Evolutionary conservation across 1,140 invertebrate genomes (phyloP).

Genomic region (Drosophila virilis): DNA sequence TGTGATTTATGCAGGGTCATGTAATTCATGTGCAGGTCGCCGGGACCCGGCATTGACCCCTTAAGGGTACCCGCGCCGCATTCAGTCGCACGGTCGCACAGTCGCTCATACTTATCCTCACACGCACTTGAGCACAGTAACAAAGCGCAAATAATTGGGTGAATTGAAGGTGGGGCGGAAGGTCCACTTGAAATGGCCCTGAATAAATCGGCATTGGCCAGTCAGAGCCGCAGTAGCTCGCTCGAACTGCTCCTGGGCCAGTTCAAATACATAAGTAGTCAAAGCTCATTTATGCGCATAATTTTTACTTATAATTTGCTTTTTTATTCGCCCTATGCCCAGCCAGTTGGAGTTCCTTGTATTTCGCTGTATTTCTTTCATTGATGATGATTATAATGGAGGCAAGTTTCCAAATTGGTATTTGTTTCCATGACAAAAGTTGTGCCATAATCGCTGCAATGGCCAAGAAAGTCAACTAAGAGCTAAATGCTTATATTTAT

Average conservation of each 20-base stretch:
- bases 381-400: slow-evolving; percentile 32
- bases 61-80: background rate
- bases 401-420: slow-evolving; percentile 46
- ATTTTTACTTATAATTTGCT: slow-evolving; percentile 62
- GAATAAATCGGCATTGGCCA: slow-evolving; percentile 43
- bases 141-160: slow-evolving; percentile 53
- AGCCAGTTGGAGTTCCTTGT: slow-evolving; percentile 12
- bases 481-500: slow-evolving; percentile 45
- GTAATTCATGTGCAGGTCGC: slow-evolving; percentile 58
- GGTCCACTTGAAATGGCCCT: slow-evolving; percentile 29
- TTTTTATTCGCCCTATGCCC: slow-evolving; percentile 33
- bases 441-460: slow-evolving; percentile 50
- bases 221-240: background rate
- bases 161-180: background rate
- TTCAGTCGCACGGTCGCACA: background rate
- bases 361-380: slow-evolving; percentile 6
- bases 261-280: slow-evolving; percentile 56
- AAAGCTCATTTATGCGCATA: slow-evolving; percentile 74
- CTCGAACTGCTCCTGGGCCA: slow-evolving; percentile 6
- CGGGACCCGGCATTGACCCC: slow-evolving; percentile 20
- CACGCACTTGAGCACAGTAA: slow-evolving; percentile 31
- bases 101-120: slow-evolving; percentile 10
- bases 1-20: slow-evolving; percentile 65
- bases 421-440: slow-evolving; percentile 62
- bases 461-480: slow-evolving; percentile 18